Evolutionary conservation across 1,140 invertebrate genomes (phyloP).

Genomic region (Charaxes varanes): DNA sequence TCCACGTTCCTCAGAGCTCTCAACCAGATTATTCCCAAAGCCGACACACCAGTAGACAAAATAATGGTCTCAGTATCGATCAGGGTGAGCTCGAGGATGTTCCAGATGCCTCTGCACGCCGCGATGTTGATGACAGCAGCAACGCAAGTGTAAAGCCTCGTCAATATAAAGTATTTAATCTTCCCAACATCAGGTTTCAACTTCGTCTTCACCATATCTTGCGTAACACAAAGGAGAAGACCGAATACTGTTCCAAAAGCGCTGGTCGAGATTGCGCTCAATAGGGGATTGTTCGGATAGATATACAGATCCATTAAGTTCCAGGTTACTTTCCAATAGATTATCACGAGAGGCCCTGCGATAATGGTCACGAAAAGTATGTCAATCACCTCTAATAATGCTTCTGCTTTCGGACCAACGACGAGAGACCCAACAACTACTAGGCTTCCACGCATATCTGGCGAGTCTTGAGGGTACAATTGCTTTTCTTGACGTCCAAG

Average conservation of each 20-base stretch:
- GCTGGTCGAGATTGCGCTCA: slow-evolving; percentile 21
- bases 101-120: slow-evolving; percentile 33
- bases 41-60: slow-evolving; percentile 20
- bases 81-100: slow-evolving; percentile 22
- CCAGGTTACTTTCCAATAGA: slow-evolving; percentile 32
- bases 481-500: too few relatives aligned
- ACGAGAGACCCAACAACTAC: slow-evolving; percentile 11
- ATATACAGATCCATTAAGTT: slow-evolving; percentile 29
- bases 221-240: slow-evolving; percentile 22
- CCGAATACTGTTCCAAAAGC: slow-evolving; percentile 24
- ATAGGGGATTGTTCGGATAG: slow-evolving; percentile 21
- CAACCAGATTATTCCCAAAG: slow-evolving; percentile 21
- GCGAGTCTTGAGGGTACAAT: too few relatives aligned
- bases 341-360: slow-evolving; percentile 26
- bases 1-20: slow-evolving; percentile 27
- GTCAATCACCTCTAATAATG: slow-evolving; percentile 24
- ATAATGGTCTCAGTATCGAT: slow-evolving; percentile 13
- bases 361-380: slow-evolving; percentile 23
- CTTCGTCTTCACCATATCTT: slow-evolving; percentile 18
- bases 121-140: slow-evolving; percentile 25
- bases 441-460: slow-evolving; percentile 22
- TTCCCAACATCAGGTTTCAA: slow-evolving; percentile 24
- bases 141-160: slow-evolving; percentile 26
- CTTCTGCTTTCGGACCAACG: slow-evolving; percentile 9
- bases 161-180: slow-evolving; percentile 22